Conservation (phyloP, 1,140 invertebrate species). For the Drosophila pectinifera region DNA sequence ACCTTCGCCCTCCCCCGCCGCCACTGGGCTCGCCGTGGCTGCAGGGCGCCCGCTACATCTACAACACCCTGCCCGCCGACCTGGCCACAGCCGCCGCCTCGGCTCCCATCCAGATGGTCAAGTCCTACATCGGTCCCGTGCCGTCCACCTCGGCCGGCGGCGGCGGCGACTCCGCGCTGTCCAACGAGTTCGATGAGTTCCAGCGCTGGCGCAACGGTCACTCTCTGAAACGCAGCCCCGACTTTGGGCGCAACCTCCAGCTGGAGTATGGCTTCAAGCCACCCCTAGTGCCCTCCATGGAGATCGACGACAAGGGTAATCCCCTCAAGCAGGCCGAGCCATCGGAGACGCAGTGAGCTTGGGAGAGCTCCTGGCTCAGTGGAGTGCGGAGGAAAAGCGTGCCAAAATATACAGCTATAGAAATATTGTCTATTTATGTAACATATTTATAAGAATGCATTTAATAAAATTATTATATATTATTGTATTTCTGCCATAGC, state of each 20-base stretch:
- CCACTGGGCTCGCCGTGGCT: constrained; percentile 68
- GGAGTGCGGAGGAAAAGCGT: constrained; percentile 45
- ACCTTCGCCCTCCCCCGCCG: constrained; percentile 73
- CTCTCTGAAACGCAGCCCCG: constrained; percentile 84
- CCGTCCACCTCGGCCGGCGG: constrained; percentile 62
- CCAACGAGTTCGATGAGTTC: constrained; percentile 82
- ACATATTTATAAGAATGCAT: constrained; percentile 61
- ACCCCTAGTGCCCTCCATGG: constrained; percentile 91
- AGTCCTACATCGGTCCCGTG: constrained; percentile 63
- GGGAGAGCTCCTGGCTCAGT: too few species aligned
- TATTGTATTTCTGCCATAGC: neutral
- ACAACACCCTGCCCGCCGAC: constrained; percentile 75
- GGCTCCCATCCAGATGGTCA: constrained; percentile 54
- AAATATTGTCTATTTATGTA: constrained; percentile 68
- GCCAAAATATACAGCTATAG: constrained; percentile 78
- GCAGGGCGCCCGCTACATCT: constrained; percentile 74
- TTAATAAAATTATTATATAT: constrained; percentile 53
- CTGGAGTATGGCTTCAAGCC: constrained; percentile 93
- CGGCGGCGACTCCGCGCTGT: constrained; percentile 12
- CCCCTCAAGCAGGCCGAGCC: constrained; percentile 85
- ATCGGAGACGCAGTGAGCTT: constrained; percentile 41
- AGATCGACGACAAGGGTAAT: constrained; percentile 90
- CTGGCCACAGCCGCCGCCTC: constrained; percentile 63
- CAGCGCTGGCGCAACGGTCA: constrained; percentile 85
- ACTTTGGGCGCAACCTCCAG: constrained; percentile 88